Evolutionary conservation across 1,140 invertebrate genomes (phyloP).

Genomic region (Drosophila elegans): DNA sequence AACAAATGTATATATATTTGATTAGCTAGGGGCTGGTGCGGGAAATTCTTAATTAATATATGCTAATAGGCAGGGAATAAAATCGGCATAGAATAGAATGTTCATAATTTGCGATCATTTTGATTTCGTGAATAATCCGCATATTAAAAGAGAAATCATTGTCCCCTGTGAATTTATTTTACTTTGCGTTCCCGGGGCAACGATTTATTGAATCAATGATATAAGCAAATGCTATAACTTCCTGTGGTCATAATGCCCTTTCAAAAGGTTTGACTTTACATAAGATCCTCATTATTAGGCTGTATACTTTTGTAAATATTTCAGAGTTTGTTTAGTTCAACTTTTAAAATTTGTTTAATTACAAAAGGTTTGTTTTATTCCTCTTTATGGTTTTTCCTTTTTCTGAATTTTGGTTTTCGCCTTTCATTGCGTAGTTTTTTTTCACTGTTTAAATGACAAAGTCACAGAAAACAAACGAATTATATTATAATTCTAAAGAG

Average conservation of each 20-base stretch:
- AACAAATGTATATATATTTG: constrained; percentile 11
- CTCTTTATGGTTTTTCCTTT: background rate
- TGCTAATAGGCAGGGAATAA: constrained; percentile 23
- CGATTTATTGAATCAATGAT: constrained; percentile 7
- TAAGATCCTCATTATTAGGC: background rate
- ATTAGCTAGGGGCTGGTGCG: constrained; percentile 24
- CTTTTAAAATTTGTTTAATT: too few species aligned
- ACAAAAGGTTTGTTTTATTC: too few species aligned
- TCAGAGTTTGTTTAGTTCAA: background rate
- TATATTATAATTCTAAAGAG: constrained; percentile 17
- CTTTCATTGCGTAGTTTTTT: background rate
- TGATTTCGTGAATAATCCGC: constrained; percentile 6
- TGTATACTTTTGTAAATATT: background rate
- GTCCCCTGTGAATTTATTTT: constrained; percentile 1
- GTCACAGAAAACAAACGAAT: background rate
- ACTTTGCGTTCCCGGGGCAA: constrained; percentile 18
- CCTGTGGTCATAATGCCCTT: constrained; percentile 1
- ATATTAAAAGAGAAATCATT: constrained; percentile 7
- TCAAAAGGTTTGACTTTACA: background rate
- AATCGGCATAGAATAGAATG: constrained; percentile 14
- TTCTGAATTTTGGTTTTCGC: background rate
- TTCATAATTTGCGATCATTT: constrained; percentile 6
- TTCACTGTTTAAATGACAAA: background rate
- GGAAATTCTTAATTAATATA: constrained; percentile 30
- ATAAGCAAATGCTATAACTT: constrained; percentile 28